Conservation (phyloP, 2,888 invertebrate species). For the Baronia brevicornis region DNA sequence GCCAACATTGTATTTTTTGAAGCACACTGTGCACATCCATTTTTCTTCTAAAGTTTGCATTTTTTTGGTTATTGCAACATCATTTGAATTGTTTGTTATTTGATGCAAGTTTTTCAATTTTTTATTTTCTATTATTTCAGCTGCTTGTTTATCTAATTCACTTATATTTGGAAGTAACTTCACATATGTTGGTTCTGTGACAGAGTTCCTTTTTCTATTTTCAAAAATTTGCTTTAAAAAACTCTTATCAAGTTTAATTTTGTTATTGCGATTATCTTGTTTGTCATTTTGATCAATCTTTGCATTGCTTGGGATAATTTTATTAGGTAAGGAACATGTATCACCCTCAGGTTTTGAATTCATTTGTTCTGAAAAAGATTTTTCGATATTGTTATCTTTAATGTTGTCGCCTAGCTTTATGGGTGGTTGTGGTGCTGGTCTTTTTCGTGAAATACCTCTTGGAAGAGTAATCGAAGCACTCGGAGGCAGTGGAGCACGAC, state of each 20-base stretch:
- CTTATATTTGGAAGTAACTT: slow-evolving; percentile 84
- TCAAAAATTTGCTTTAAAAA: slow-evolving; percentile 72
- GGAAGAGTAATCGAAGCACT: slow-evolving; percentile 47
- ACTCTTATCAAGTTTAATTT: slow-evolving; percentile 63
- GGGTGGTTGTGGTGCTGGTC: slow-evolving; percentile 76
- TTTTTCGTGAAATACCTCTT: slow-evolving; percentile 46
- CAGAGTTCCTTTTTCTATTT: slow-evolving; percentile 53
- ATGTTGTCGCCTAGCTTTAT: slow-evolving; percentile 23
- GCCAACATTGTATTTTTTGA: slow-evolving; percentile 50
- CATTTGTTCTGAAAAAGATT: slow-evolving; percentile 27
- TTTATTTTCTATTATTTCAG: slow-evolving; percentile 79
- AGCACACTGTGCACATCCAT: slow-evolving; percentile 57
- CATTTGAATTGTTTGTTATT: slow-evolving; percentile 7
- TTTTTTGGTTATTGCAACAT: slow-evolving; percentile 2
- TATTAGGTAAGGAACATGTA: slow-evolving; percentile 19
- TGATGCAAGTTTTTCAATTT: slow-evolving; percentile 9
- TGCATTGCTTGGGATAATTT: slow-evolving; percentile 25
- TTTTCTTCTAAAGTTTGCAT: slow-evolving; percentile 23
- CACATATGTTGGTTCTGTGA: slow-evolving; percentile 48
- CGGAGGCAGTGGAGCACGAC: slow-evolving; percentile 84
- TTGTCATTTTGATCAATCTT: slow-evolving; percentile 44
- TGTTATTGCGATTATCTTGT: slow-evolving; percentile 36
- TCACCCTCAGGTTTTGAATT: slow-evolving; percentile 24
- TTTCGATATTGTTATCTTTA: slow-evolving; percentile 27
- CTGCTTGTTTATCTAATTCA: slow-evolving; percentile 86